A percentile compares a stretch with the other conserved stretches of the same genome.
Conservation (phyloP, 2,113 vertebrate species). For the Amphiprion percula region DNA sequence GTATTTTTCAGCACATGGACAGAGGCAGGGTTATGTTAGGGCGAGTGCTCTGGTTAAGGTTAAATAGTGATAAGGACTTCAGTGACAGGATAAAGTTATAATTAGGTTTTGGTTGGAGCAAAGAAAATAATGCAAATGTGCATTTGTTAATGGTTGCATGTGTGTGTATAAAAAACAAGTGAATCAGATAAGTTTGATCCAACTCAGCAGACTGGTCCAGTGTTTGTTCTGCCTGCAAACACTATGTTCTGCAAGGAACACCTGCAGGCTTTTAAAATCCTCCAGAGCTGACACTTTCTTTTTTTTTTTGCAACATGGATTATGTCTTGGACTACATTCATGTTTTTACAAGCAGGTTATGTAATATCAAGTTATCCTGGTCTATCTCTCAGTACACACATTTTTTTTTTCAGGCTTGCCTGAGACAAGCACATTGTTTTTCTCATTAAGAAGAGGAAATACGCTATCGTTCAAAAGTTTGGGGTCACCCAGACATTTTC, state of each 20-base stretch:
- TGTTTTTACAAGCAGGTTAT: constrained; percentile 3
- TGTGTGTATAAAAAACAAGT: neutral
- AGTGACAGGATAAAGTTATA: neutral
- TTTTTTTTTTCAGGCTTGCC: neutral
- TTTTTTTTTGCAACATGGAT: neutral
- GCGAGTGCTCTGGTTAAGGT: neutral
- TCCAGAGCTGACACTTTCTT: neutral
- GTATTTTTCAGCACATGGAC: neutral
- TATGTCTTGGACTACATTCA: constrained; percentile 7
- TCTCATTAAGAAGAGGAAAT: no score
- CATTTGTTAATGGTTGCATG: neutral
- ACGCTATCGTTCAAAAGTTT: no score
- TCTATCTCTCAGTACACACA: neutral
- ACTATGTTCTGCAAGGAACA: neutral
- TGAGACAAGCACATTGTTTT: neutral
- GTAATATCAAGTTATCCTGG: constrained; percentile 13
- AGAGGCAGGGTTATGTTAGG: constrained; percentile 6
- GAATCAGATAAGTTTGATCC: neutral
- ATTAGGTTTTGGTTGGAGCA: neutral
- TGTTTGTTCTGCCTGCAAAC: neutral
- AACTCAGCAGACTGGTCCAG: neutral
- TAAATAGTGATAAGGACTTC: constrained; percentile 14
- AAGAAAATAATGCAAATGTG: constrained; percentile 9
- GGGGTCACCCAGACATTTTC: no score
- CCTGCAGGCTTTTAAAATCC: constrained; percentile 22